These are phyloP conservation scores for Achlya flavicornis DNA, from an alignment of 2,888 invertebrate genomes.

Conservation along the genomic window DNA sequence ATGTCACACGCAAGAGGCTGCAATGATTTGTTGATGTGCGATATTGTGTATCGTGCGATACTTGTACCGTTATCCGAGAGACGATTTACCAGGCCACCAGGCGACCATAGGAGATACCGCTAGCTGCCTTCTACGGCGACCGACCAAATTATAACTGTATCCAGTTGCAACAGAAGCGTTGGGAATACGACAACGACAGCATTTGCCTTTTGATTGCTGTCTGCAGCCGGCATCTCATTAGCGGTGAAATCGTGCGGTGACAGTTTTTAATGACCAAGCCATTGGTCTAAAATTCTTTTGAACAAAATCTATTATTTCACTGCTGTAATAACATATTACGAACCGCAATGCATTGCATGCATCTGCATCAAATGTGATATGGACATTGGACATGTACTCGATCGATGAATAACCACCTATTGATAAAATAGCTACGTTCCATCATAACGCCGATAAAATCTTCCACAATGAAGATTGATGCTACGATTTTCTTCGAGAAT, in stretches of 20 bases:
- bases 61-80: conserved; percentile 55
- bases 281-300: conserved; percentile 31
- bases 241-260: conserved; percentile 57
- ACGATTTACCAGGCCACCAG: conserved; percentile 58
- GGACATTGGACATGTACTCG: conserved; percentile 28
- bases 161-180: conserved; percentile 43
- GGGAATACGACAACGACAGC: conserved; percentile 31
- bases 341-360: conserved; percentile 29
- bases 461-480: conserved; percentile 24
- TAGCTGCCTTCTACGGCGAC: conserved; percentile 62
- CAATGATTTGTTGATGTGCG: conserved; percentile 41
- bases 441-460: conserved; percentile 20
- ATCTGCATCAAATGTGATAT: conserved; percentile 32
- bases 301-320: conserved; percentile 17
- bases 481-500: conserved; percentile 11
- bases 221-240: conserved; percentile 55
- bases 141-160: conserved; percentile 76
- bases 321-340: conserved; percentile 20
- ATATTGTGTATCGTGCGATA: conserved; percentile 50
- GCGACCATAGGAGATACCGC: conserved; percentile 68
- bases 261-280: conserved; percentile 48
- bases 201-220: conserved; percentile 48
- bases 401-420: conserved; percentile 26
- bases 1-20: conserved; percentile 36
- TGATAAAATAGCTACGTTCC: conserved; percentile 22